A percentile compares a stretch with the other conserved stretches of the same genome.
Evolutionary conservation across 35 echinoderm and acorn worm genomes (phyloP).

Genomic region (Apostichopus californicus): DNA sequence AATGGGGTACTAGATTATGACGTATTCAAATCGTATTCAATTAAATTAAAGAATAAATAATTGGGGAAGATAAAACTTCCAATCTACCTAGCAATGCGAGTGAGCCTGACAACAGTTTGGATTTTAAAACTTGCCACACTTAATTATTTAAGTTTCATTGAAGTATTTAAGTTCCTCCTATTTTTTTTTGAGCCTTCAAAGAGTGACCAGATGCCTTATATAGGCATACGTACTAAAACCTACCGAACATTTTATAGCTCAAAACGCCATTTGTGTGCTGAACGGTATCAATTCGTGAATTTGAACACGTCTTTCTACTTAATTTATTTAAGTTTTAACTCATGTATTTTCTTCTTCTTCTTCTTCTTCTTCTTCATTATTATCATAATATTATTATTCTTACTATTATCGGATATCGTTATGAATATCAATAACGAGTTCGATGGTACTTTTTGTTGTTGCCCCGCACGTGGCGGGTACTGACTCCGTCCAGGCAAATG

Average conservation of each 20-base stretch:
- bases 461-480: background rate
- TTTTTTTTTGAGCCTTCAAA: background rate
- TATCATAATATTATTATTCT: no score
- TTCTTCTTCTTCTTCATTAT: no score
- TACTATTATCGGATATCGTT: no score
- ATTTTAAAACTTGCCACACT: slow-evolving; percentile 14
- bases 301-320: background rate
- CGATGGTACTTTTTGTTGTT: background rate
- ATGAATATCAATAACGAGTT: no score
- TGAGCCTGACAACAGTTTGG: background rate
- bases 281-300: background rate
- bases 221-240: background rate
- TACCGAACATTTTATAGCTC: background rate
- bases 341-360: no score
- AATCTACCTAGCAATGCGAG: background rate
- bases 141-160: background rate
- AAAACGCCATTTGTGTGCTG: background rate
- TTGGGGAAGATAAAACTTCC: no score
- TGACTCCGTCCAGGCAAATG: background rate
- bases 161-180: background rate
- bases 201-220: background rate
- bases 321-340: slow-evolving; percentile 5
- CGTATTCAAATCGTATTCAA: slow-evolving; percentile 7
- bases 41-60: no score
- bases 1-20: slow-evolving; percentile 5